These are phyloP conservation scores for Gavialis gangeticus DNA, from an alignment of 2,113 vertebrate species.

Conservation along the genomic window DNA sequence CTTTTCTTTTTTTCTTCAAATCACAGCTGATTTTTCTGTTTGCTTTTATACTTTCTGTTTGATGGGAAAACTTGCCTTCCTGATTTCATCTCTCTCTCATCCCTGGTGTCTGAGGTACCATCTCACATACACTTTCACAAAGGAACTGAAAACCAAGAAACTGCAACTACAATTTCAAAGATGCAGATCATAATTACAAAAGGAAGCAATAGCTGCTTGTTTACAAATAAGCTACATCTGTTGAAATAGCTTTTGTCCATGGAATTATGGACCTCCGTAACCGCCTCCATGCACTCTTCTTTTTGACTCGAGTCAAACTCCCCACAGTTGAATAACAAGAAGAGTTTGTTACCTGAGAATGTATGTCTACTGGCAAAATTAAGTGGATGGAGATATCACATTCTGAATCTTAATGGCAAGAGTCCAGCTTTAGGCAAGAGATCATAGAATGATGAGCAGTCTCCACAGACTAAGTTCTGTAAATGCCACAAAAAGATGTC, in stretches of 20 bases:
- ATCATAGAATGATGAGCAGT: neutral
- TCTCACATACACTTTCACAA: neutral
- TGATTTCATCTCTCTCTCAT: neutral
- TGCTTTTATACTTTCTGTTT: conserved; percentile 13
- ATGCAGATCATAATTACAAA: neutral
- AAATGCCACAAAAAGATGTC: neutral
- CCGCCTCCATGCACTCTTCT: rapidly evolving
- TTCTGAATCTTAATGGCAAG: neutral
- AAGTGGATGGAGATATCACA: neutral
- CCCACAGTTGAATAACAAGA: neutral
- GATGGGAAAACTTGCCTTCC: conserved; percentile 22
- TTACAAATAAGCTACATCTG: neutral
- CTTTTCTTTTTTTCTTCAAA: conserved; percentile 26
- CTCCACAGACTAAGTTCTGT: neutral
- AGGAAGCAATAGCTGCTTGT: neutral
- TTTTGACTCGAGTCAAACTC: neutral
- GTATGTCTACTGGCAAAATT: neutral
- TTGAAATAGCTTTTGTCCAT: neutral
- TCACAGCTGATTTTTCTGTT: conserved; percentile 33
- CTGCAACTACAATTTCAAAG: neutral
- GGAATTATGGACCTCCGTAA: neutral
- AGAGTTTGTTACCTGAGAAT: neutral
- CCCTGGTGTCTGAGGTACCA: neutral
- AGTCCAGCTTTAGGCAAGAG: neutral
- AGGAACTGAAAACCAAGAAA: neutral